Evolutionary conservation across 2,797 vertebrate species (phyloP).

Genomic region (Acropternis orthonyx): DNA sequence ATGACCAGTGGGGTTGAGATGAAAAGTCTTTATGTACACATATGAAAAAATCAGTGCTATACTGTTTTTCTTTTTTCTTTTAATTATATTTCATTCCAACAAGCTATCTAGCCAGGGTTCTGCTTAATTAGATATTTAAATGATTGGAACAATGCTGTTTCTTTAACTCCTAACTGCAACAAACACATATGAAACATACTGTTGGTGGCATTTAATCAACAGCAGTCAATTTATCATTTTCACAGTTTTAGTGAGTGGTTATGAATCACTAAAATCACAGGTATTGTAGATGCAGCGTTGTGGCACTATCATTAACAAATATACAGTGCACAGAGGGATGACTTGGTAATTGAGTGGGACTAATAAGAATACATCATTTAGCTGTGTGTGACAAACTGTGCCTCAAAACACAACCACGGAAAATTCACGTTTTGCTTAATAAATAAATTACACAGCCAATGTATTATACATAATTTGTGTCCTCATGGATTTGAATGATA

Average conservation of each 20-base stretch:
- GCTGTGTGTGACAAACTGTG: conserved; percentile 81
- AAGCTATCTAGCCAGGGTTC: conserved; percentile 42
- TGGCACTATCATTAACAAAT: conserved; percentile 83
- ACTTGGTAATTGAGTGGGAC: conserved; percentile 86
- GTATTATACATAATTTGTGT: conserved; percentile 93
- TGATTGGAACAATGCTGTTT: conserved; percentile 75
- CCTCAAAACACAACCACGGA: conserved; percentile 87
- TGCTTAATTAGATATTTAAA: conserved; percentile 82
- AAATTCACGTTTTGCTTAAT: conserved; percentile 95
- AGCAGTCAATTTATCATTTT: conserved; percentile 83
- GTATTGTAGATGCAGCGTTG: conserved; percentile 78
- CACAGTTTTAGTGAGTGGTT: conserved; percentile 81
- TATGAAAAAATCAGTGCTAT: neutral
- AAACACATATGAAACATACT: conserved; percentile 75
- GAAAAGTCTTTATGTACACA: neutral
- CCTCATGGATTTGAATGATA: conserved; percentile 91
- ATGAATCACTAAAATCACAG: conserved; percentile 85
- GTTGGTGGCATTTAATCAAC: conserved; percentile 83
- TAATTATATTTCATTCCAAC: conserved; percentile 21
- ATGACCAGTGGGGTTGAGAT: neutral
- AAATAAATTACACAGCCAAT: conserved; percentile 95
- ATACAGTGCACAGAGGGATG: conserved; percentile 80
- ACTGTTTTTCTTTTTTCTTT: neutral
- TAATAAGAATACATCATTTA: conserved; percentile 88
- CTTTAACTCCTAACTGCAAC: conserved; percentile 77